Conservation (phyloP, 1,140 invertebrate genomes). For the Brachionus rotundiformis region DNA sequence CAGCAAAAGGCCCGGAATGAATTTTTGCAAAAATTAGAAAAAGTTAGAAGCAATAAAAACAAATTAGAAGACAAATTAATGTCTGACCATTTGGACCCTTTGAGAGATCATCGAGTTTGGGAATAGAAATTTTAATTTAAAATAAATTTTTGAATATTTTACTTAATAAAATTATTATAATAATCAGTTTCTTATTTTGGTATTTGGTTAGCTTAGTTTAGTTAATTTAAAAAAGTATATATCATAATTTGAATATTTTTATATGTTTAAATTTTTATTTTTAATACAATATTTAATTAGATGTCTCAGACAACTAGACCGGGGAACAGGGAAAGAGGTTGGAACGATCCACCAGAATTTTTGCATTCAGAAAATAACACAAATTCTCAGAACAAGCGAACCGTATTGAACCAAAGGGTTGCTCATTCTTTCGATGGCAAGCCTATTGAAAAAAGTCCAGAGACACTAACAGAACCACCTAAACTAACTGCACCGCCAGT, state of each 20-base stretch:
- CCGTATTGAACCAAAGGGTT: constrained; percentile 43
- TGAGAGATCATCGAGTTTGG: constrained; percentile 47
- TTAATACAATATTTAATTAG: neutral
- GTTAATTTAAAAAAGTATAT: neutral
- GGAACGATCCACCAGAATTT: constrained; percentile 50
- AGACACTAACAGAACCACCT: constrained; percentile 15
- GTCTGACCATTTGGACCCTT: constrained; percentile 31
- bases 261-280: neutral
- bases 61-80: constrained; percentile 39
- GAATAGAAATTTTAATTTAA: constrained; percentile 10
- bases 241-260: constrained; percentile 8
- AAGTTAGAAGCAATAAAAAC: constrained; percentile 22
- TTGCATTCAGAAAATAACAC: constrained; percentile 11
- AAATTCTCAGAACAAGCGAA: neutral
- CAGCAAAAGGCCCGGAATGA: neutral
- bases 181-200: neutral
- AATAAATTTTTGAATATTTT: too few relatives aligned
- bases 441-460: neutral
- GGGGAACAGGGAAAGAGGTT: constrained; percentile 24
- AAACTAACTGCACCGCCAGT: constrained; percentile 10
- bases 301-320: constrained; percentile 27
- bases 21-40: constrained; percentile 11
- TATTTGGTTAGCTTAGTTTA: neutral
- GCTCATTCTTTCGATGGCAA: constrained; percentile 23
- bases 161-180: neutral